Percentiles rank a stretch among this genome's conserved stretches.
Conservation (phyloP, 2,797 vertebrate genomes). For the Lacerta agilis region DNA sequence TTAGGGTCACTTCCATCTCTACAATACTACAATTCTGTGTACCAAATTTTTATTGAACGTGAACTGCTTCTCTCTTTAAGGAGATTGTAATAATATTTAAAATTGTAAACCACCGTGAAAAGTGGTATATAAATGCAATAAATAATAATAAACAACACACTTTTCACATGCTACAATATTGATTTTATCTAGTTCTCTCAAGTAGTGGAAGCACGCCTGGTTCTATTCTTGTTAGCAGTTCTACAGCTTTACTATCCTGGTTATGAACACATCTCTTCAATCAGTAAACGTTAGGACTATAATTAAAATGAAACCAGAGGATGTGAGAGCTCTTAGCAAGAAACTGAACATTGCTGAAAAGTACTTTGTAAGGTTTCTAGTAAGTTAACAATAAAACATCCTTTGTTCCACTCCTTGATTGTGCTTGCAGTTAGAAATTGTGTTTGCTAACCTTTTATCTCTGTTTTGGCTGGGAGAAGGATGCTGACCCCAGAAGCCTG, state of each 20-base stretch:
- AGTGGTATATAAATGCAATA: too few relatives aligned
- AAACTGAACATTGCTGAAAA: not conserved
- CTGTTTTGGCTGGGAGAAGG: not conserved
- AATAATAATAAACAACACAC: too few relatives aligned
- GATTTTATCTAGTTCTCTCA: not conserved
- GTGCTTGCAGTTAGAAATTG: not conserved
- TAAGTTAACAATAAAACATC: not conserved
- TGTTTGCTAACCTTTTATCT: not conserved
- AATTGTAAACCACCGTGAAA: too few relatives aligned
- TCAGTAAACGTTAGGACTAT: not conserved
- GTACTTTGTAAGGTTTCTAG: not conserved
- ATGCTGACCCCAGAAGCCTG: not conserved
- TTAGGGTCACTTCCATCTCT: too few relatives aligned
- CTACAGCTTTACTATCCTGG: not conserved
- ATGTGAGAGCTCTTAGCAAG: not conserved
- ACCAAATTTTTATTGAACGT: not conserved
- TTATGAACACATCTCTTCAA: not conserved
- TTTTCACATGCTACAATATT: not conserved
- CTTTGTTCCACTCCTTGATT: not conserved
- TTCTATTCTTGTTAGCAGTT: not conserved
- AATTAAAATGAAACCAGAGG: not conserved
- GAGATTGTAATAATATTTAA: not conserved
- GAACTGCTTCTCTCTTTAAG: too few relatives aligned
- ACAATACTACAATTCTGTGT: too few relatives aligned
- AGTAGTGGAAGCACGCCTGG: not conserved